Conservation (phyloP, 1,140 invertebrate genomes). For the Hycleus cichorii region DNA sequence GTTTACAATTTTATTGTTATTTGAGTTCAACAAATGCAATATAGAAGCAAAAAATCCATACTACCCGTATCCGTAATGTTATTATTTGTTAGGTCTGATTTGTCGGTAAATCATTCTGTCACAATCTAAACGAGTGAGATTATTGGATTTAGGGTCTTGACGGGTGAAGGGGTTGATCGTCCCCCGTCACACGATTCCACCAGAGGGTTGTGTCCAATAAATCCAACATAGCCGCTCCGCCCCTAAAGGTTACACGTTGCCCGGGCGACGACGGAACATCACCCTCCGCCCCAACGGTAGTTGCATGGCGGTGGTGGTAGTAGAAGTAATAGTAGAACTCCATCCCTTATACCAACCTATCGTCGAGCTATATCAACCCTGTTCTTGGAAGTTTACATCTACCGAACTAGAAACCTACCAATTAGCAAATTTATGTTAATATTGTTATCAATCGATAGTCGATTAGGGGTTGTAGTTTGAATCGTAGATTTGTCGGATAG, state of each 20-base stretch:
- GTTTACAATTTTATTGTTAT: too few species aligned
- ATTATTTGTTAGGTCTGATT: constrained; percentile 30
- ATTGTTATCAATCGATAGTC: too few species aligned
- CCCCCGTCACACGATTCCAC: not conserved
- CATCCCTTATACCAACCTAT: too few species aligned
- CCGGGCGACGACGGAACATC: constrained; percentile 18
- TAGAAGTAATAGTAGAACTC: too few species aligned
- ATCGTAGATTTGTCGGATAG: too few species aligned
- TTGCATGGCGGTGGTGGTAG: constrained; percentile 17
- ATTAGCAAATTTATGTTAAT: too few species aligned
- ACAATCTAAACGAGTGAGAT: constrained; percentile 34
- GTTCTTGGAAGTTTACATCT: too few species aligned
- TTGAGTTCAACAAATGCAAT: too few species aligned
- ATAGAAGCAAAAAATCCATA: too few species aligned
- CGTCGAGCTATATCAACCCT: too few species aligned
- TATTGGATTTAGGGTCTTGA: constrained; percentile 31
- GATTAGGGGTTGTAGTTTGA: too few species aligned
- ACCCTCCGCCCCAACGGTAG: not conserved
- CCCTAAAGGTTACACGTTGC: constrained; percentile 30
- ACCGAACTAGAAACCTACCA: too few species aligned
- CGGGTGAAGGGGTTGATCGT: constrained; percentile 8
- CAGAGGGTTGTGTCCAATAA: constrained; percentile 12
- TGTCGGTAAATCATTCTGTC: constrained; percentile 34
- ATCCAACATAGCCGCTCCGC: constrained; percentile 29
- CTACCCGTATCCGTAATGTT: constrained; percentile 13